Conservation (phyloP, 2,797 vertebrate species). For the Sebastes iracundus region DNA sequence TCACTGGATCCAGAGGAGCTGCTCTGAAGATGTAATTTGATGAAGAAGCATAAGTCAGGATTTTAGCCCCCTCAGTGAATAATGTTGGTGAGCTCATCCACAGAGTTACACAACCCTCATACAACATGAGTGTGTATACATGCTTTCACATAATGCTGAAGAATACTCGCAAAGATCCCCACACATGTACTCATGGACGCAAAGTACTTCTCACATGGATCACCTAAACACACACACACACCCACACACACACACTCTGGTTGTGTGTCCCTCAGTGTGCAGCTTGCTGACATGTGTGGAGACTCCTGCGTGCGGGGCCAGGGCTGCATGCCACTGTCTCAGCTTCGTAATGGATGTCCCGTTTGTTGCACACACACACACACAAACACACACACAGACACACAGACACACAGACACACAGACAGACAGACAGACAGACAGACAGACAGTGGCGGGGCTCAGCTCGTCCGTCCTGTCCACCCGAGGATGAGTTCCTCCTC, state of each 20-base stretch:
- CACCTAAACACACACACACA: slow-evolving; percentile 29
- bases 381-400: slow-evolving; percentile 9
- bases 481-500: slow-evolving; percentile 85
- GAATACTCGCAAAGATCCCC: background rate
- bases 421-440: slow-evolving; percentile 20
- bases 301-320: slow-evolving; percentile 51
- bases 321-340: slow-evolving; percentile 66
- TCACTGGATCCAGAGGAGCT: background rate
- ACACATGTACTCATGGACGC: background rate
- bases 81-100: background rate
- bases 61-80: background rate
- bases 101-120: background rate
- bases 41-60: background rate
- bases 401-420: slow-evolving; percentile 53
- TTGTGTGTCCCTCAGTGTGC: slow-evolving; percentile 59
- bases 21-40: background rate
- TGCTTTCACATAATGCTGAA: background rate
- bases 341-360: slow-evolving; percentile 67
- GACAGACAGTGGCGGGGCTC: slow-evolving; percentile 60
- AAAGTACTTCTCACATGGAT: slow-evolving; percentile 21
- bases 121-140: background rate
- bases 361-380: slow-evolving; percentile 46
- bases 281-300: slow-evolving; percentile 69
- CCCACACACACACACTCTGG: background rate
- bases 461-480: slow-evolving; percentile 65